Evolutionary conservation across 2,797 vertebrate genomes (phyloP), one percentile per base, ranked within the genome.

Genomic region (Diplodus puntazzo): DNA sequence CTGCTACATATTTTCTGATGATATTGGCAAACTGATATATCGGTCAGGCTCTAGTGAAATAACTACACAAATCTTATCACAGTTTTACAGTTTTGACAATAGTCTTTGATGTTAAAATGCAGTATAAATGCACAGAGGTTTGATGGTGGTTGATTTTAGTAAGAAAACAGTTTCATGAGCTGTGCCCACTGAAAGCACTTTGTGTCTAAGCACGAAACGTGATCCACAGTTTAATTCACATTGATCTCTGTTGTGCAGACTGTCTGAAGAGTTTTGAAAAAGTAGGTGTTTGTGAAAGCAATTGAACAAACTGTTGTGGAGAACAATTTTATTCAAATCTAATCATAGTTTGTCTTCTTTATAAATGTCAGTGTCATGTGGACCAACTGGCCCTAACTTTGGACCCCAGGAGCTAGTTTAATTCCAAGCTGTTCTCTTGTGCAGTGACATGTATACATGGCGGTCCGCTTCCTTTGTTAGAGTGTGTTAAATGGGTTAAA

Each of bases 401-500:
- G 23, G 62, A 73, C 39, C 53, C 48, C 57, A 45, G 62, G 59
- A 76, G 48, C 65, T 83, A 76, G 73, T 84, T 81, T 77, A 83
- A 83, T 70, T 82, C 82, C 69, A 79, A 64, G 72, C 77, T 64
- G 77, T 65, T 69, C 54, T 42, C 1, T 72, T 66, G 27, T 80
- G 80, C 79, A 73, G 34, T 69, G 58, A 73, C 77, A 75, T 83
- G 39, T 80, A 78, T 60, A 75, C 80, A 79, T 75, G 78, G 82
- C 81, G 78, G 75, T 85, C 66, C 71, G n/a, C 43, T 48, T 69
- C 69, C 64, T 87, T 89, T 88, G 80, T 89, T 66, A 11, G 27
- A 53, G 75, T 79, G 84, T 85, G 84, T 84, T 79, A 83, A 80
- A 82, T 75, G 80, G 77, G 86, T 90, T 83, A 87, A 87, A 85